Conservation (phyloP, 2,888 invertebrate genomes). For the Nycteola revayana region DNA sequence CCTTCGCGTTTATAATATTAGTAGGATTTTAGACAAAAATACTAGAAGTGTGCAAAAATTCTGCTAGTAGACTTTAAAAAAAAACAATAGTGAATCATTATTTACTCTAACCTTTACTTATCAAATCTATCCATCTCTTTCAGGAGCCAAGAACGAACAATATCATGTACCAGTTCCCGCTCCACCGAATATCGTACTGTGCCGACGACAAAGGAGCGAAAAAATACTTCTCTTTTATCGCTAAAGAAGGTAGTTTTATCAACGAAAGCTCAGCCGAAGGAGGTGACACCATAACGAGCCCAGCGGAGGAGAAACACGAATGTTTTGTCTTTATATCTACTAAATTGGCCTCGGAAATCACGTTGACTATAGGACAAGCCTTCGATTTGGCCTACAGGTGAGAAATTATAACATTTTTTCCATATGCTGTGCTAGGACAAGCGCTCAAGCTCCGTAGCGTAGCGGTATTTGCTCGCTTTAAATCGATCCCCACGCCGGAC, state of each 20-base stretch:
- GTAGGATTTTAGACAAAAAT: no score
- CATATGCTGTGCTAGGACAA: no score
- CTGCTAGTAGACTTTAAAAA: no score
- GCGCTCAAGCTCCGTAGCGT: no score
- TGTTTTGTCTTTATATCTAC: constrained; percentile 99
- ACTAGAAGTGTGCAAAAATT: no score
- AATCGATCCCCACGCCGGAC: no score
- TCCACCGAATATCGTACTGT: constrained; percentile 99
- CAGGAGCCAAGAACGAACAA: constrained; percentile 88
- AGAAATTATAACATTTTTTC: no score
- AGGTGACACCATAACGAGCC: constrained; percentile 48
- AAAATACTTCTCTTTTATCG: constrained; percentile 97
- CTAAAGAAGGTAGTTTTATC: constrained; percentile 79
- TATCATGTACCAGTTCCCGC: constrained; percentile 96
- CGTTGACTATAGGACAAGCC: constrained; percentile 98
- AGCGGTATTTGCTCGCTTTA: no score
- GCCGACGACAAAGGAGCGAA: constrained; percentile 99
- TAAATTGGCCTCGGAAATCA: constrained; percentile 98
- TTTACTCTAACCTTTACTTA: no score
- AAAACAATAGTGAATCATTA: no score
- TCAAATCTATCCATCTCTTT: constrained; percentile 32
- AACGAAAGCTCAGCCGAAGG: no score
- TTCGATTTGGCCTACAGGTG: constrained; percentile 97
- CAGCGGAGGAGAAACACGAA: constrained; percentile 87
- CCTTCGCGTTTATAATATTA: no score